Base-by-base conservation (phyloP, 2,797 vertebrate genomes). In the Zenarchopterus dispar region DNA sequence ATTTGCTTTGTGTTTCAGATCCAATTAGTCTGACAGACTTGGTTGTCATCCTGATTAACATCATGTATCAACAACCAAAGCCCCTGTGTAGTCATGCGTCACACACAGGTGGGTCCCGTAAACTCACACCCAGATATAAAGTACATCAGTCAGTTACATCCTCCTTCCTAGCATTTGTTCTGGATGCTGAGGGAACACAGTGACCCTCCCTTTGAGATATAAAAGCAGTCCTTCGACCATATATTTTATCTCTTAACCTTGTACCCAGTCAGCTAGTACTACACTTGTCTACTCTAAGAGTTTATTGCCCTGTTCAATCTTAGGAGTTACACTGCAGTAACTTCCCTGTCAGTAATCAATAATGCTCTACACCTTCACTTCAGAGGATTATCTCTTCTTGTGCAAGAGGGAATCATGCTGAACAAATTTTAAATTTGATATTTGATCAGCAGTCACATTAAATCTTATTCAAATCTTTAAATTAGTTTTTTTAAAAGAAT, bases 21-120 rank as follows among this genome's bases (percentile, higher is more conserved):
- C 85, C 86, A 2, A 64, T 98, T 23, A 93, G 91, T 22, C 55
- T 97, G 77, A 94, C 91, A 0, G 93, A 96, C 80, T 77, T 98
- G 55, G 75, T 98, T 44, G 92, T 97, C 81, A 89, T 95, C 56
- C 93, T 98, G 84, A 95, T 80, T 36, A 90, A 87, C 52, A 94
- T 97, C 83, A 92, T 96, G 91, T 96, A 93, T 91, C 94, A 86
- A 58, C 95, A 95, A 69, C 94, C 96, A 31, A 89, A 87, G 74
- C 83, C 89, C 39, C 67, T 84, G 48, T 75, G 39, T 74, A 47
- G 58, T 2, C 78, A 89, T 21, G 1, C 64, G 8, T 77, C 77
- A 16, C 86, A 90, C 70, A 63, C 94, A 95, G 96, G 96, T 98
- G 95, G 8, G 87, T 54, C 57, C 3, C 10, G 19, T 46, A n/a